A percentile compares a stretch with the other conserved stretches of the same genome.
Conservation (phyloP, 2,797 vertebrate genomes). For the Orestias chungarensis region DNA sequence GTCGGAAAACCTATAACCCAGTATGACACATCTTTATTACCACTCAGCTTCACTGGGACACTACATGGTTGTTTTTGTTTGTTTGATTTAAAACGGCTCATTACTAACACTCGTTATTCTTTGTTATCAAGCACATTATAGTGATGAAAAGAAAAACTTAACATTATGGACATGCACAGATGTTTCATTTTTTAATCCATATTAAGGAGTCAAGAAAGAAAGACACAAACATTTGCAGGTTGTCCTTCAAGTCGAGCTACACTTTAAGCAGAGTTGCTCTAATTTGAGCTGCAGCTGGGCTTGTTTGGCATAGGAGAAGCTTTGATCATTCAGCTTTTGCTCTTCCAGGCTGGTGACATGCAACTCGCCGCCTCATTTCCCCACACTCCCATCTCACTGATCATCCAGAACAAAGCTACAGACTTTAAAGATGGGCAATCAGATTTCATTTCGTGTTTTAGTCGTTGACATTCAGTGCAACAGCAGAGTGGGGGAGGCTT, state of each 20-base stretch:
- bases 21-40: slow-evolving; percentile 36
- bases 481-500: neutral
- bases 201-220: neutral
- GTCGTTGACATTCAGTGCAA: slow-evolving; percentile 19
- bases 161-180: neutral
- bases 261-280: slow-evolving; percentile 18
- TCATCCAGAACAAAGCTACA: slow-evolving; percentile 24
- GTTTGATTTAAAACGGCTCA: neutral
- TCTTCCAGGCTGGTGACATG: slow-evolving; percentile 30
- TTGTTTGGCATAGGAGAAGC: slow-evolving; percentile 3
- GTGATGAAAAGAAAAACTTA: neutral
- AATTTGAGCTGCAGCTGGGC: slow-evolving; percentile 20
- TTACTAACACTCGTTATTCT: slow-evolving; percentile 2
- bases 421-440: slow-evolving; percentile 27
- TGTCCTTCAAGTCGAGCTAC: neutral
- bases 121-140: neutral
- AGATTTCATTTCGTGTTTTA: slow-evolving; percentile 13
- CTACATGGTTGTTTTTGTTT: slow-evolving; percentile 7
- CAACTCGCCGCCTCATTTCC: slow-evolving; percentile 18
- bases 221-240: slow-evolving; percentile 8
- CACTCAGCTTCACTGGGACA: slow-evolving; percentile 7
- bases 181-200: neutral
- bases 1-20: too few relatives aligned
- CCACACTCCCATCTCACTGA: slow-evolving; percentile 16
- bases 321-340: slow-evolving; percentile 49